These are phyloP conservation scores for Aldabrachelys gigantea DNA, from an alignment of 2,113 vertebrate species.

Conservation along the genomic window DNA sequence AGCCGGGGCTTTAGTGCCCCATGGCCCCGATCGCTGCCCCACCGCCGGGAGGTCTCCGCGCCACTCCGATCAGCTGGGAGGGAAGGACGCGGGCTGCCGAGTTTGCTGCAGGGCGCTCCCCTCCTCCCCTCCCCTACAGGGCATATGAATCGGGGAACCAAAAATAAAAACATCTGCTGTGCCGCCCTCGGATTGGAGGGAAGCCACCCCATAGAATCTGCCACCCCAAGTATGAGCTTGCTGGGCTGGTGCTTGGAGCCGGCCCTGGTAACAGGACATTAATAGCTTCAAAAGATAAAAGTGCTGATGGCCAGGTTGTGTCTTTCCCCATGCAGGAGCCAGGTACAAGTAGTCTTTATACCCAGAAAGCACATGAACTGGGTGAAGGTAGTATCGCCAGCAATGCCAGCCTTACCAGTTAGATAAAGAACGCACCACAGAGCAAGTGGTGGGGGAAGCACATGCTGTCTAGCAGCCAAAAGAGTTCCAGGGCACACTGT, in stretches of 20 bases:
- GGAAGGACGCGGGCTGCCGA: too few species aligned
- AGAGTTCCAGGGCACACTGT: not conserved
- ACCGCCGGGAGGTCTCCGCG: too few species aligned
- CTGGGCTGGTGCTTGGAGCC: too few species aligned
- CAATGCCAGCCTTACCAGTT: not conserved
- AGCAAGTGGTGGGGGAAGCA: not conserved
- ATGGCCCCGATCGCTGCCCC: fast-evolving
- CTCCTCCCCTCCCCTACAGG: too few species aligned
- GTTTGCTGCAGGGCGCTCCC: too few species aligned
- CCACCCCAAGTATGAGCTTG: too few species aligned
- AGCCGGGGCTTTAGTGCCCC: too few species aligned
- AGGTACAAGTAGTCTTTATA: not conserved
- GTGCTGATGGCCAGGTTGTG: not conserved
- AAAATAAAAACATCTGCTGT: too few species aligned
- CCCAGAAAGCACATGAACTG: not conserved
- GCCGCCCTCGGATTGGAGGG: too few species aligned
- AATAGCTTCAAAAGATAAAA: not conserved
- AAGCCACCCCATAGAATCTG: too few species aligned
- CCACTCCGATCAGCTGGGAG: too few species aligned
- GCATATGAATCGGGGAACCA: too few species aligned
- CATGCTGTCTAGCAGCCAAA: not conserved
- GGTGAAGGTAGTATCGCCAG: not conserved
- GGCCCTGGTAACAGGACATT: not conserved
- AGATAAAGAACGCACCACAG: not conserved
- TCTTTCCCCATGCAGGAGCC: not conserved